These are phyloP conservation scores for Drosophila sturtevanti DNA, from an alignment of 1,140 invertebrate genomes.

Conservation along the genomic window DNA sequence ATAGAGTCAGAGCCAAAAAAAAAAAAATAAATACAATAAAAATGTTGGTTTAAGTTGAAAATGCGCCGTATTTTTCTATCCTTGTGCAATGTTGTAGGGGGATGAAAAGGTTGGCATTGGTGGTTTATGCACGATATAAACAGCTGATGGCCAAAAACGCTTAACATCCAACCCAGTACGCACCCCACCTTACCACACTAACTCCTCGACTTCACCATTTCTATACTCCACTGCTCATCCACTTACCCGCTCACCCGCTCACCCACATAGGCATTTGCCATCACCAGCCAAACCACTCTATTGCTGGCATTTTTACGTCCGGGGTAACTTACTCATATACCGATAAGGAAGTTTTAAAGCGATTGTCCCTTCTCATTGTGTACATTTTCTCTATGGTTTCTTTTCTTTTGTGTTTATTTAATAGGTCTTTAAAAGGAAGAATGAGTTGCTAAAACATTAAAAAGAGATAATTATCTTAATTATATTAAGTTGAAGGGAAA, in stretches of 20 bases:
- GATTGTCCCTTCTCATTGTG: slow-evolving; percentile 5
- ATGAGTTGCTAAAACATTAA: slow-evolving; percentile 3
- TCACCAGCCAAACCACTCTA: neutral
- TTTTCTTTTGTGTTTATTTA: slow-evolving; percentile 5
- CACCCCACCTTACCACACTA: neutral
- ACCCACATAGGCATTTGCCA: neutral
- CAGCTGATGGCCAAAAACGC: slow-evolving; percentile 10
- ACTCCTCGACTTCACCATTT: too few species aligned
- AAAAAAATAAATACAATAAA: too few species aligned
- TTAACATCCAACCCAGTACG: neutral
- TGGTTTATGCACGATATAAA: slow-evolving; percentile 9
- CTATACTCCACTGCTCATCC: too few species aligned
- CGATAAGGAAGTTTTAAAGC: slow-evolving; percentile 15
- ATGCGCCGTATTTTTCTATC: slow-evolving; percentile 14
- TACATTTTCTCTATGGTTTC: slow-evolving; percentile 3
- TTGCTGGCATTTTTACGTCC: slow-evolving; percentile 11
- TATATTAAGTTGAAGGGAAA: neutral
- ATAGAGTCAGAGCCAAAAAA: neutral
- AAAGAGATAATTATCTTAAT: slow-evolving; percentile 9
- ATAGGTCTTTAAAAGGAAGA: slow-evolving; percentile 2
- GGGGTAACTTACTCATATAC: slow-evolving; percentile 12
- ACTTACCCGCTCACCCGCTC: neutral
- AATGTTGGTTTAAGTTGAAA: slow-evolving; percentile 1
- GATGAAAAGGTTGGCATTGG: slow-evolving; percentile 11
- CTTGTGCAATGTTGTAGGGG: slow-evolving; percentile 3